phyloP scores from a whole-genome alignment of 2,797 vertebrate species.

The Oceanodroma leucorhoa region DNA sequence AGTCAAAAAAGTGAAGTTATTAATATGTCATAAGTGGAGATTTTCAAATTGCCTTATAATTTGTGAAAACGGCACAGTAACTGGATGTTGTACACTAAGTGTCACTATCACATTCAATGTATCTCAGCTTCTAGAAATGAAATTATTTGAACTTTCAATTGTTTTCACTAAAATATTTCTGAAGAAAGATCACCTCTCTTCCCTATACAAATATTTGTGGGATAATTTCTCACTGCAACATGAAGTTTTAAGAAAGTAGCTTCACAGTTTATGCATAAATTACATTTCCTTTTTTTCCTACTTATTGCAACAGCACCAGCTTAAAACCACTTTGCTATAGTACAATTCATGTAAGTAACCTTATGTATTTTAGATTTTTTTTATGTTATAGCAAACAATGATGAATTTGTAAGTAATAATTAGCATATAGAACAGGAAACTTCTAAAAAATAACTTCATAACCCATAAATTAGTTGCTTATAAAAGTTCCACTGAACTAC shows the following conservation, averaged over 20 bases:
- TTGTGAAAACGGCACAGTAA: not conserved
- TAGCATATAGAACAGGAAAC: not conserved
- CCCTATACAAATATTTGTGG: not conserved
- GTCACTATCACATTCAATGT: not conserved
- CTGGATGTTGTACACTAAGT: not conserved
- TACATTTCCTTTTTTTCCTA: not conserved
- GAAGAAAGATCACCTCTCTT: not conserved
- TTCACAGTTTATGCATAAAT: not conserved
- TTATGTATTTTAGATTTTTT: not conserved
- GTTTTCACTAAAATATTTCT: not conserved
- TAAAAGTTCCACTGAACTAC: not conserved
- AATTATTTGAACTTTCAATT: not conserved
- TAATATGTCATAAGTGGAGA: not conserved
- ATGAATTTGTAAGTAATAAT: not conserved
- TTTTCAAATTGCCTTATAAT: not conserved
- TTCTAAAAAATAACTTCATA: not conserved
- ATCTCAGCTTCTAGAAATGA: not conserved
- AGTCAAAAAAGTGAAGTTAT: not conserved
- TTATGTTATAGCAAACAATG: not conserved
- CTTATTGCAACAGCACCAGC: not conserved
- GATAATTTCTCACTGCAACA: not conserved
- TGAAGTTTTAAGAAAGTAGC: not conserved
- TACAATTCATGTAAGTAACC: accelerated
- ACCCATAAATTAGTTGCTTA: not conserved
- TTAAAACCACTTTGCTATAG: not conserved